Percentiles rank a stretch among this genome's conserved stretches.
phyloP scores from a whole-genome alignment of 2,888 invertebrate species.

The Schizotus pectinicornis region DNA sequence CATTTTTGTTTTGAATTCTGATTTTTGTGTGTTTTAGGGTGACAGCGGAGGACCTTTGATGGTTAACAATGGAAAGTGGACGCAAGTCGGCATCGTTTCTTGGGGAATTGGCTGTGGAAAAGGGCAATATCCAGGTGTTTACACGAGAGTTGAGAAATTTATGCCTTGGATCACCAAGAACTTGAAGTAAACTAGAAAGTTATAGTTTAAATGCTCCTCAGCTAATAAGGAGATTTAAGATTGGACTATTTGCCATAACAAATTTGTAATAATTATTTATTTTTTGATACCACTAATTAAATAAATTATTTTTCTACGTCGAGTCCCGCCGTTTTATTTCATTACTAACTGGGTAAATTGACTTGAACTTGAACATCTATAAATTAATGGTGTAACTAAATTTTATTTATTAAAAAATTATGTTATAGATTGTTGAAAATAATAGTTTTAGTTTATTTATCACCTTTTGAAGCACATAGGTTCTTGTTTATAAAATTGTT shows the following conservation, averaged over 20 bases:
- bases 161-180: constrained; percentile 88
- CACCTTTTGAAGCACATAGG: no score
- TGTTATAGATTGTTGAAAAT: no score
- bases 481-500: no score
- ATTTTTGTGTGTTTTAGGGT: constrained; percentile 64
- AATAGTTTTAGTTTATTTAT: no score
- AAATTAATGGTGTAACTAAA: no score
- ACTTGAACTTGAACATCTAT: no score
- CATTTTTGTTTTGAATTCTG: background rate
- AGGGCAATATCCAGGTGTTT: constrained; percentile 90
- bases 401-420: background rate
- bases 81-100: constrained; percentile 86
- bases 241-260: constrained; percentile 29
- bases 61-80: constrained; percentile 79
- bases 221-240: constrained; percentile 6
- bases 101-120: constrained; percentile 94
- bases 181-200: constrained; percentile 62
- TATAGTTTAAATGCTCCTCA: constrained; percentile 2
- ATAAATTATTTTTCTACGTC: constrained; percentile 29
- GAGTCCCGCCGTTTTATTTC: background rate
- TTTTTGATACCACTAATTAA: constrained; percentile 23
- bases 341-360: background rate
- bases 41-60: constrained; percentile 90
- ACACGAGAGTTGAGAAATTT: constrained; percentile 83
- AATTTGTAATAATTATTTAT: constrained; percentile 31